A percentile compares a stretch with the other conserved stretches of the same genome.
phyloP scores from a whole-genome alignment of 2,113 vertebrate species.

The Apus apus region DNA sequence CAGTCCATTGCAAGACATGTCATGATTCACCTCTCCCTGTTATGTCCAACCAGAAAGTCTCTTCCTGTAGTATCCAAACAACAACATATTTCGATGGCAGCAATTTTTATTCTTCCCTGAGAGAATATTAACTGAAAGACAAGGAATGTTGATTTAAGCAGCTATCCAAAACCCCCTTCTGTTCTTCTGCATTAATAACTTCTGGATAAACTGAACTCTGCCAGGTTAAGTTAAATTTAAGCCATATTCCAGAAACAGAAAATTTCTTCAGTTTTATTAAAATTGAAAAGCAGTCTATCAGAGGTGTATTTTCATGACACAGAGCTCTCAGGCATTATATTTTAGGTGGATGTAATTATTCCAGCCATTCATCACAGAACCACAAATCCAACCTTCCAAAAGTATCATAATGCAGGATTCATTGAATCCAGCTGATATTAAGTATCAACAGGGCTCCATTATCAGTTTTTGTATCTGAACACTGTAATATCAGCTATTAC shows the following conservation, averaged over 20 bases:
- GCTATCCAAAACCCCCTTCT: background rate
- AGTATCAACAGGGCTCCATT: constrained; percentile 9
- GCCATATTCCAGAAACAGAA: background rate
- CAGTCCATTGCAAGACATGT: accelerated
- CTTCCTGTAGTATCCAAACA: background rate
- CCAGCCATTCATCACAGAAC: background rate
- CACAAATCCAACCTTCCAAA: background rate
- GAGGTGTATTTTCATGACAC: background rate
- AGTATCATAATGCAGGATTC: background rate
- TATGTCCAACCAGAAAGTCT: background rate
- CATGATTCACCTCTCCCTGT: background rate
- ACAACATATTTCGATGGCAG: background rate
- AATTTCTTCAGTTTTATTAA: background rate
- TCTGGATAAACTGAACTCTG: background rate
- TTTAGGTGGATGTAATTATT: background rate
- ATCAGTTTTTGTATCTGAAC: constrained; percentile 1
- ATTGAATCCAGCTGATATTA: background rate
- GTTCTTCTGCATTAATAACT: background rate
- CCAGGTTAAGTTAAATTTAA: background rate
- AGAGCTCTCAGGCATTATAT: background rate
- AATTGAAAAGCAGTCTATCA: background rate
- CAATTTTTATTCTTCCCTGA: background rate
- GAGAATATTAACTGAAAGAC: background rate
- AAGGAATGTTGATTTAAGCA: background rate
- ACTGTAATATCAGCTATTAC: constrained; percentile 22